phyloP scores from a whole-genome alignment of 2,113 vertebrate species.

The Gracilinanus agilis region DNA sequence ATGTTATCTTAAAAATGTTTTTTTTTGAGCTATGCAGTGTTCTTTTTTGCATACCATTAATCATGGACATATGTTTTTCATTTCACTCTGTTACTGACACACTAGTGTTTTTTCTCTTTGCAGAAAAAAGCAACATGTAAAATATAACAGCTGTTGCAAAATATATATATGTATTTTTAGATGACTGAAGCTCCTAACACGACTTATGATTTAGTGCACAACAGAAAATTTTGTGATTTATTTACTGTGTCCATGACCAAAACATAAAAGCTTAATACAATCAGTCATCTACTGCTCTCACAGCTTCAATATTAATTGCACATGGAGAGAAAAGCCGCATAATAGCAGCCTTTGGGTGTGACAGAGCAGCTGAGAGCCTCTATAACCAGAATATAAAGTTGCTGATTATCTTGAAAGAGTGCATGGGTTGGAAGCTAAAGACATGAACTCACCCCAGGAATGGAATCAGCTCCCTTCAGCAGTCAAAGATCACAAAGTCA shows the following conservation, averaged over 20 bases:
- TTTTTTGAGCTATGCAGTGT: conserved; percentile 81
- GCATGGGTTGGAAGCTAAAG: conserved; percentile 38
- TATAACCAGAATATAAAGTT: conserved; percentile 50
- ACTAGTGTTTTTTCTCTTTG: conserved; percentile 69
- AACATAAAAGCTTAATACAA: conserved; percentile 44
- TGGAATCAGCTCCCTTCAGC: conserved; percentile 31
- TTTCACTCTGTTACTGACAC: conserved; percentile 83
- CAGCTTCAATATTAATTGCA: conserved; percentile 59
- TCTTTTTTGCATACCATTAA: conserved; percentile 84
- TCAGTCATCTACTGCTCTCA: conserved; percentile 66
- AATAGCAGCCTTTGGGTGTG: conserved; percentile 16
- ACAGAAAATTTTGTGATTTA: conserved; percentile 77
- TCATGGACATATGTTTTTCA: conserved; percentile 83
- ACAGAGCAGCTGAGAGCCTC: background rate
- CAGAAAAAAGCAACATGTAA: conserved; percentile 72
- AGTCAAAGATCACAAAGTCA: conserved; percentile 50
- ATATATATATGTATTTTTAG: conserved; percentile 79
- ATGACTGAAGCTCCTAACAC: conserved; percentile 80
- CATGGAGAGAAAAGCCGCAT: conserved; percentile 51
- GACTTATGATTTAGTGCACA: conserved; percentile 75
- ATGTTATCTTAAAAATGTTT: conserved; percentile 74
- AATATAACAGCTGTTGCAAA: conserved; percentile 82
- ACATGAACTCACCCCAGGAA: conserved; percentile 40
- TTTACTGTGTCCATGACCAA: conserved; percentile 54
- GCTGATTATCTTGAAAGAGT: conserved; percentile 22